Percentiles rank a stretch among this genome's conserved stretches.
Evolutionary conservation across 1,140 invertebrate genomes (phyloP).

Genomic region (Gerris buenoi): DNA sequence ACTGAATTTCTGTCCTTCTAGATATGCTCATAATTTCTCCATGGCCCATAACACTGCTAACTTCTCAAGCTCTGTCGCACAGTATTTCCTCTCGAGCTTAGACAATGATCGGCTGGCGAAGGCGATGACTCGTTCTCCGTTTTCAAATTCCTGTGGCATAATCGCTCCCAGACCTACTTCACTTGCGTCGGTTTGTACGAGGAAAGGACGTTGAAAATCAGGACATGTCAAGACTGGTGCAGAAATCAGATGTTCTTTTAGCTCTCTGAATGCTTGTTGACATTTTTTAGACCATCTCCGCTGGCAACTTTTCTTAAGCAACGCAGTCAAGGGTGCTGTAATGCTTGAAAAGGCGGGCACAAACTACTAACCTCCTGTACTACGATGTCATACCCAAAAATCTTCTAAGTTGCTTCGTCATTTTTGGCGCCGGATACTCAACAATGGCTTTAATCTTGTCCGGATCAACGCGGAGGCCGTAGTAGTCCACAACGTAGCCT

Average conservation of each 20-base stretch:
- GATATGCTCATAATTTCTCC: slow-evolving; percentile 24
- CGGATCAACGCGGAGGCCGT: slow-evolving; percentile 5
- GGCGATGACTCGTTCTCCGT: slow-evolving; percentile 20
- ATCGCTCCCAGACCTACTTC: background rate
- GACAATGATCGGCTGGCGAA: slow-evolving; percentile 31
- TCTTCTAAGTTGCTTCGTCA: slow-evolving; percentile 16
- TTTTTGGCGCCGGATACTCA: slow-evolving; percentile 23
- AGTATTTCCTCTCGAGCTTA: slow-evolving; percentile 30
- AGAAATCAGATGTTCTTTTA: slow-evolving; percentile 14
- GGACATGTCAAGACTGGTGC: slow-evolving; percentile 20
- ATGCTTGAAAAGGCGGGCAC: too few species aligned
- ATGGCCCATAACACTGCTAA: slow-evolving; percentile 29
- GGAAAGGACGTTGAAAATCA: slow-evolving; percentile 18
- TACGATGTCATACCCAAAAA: slow-evolving; percentile 24
- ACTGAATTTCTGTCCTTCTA: slow-evolving; percentile 27
- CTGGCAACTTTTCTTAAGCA: too few species aligned
- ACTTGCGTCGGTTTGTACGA: too few species aligned
- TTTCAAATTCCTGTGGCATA: background rate
- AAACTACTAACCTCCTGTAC: too few species aligned
- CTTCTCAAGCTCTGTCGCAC: slow-evolving; percentile 32
- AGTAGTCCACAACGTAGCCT: slow-evolving; percentile 18
- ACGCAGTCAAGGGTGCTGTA: too few species aligned
- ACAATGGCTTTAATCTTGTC: slow-evolving; percentile 21
- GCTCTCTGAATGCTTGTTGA: too few species aligned
- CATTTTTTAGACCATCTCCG: too few species aligned